Evolutionary conservation across 2,888 invertebrate species (phyloP).

Genomic region (Listrodromus nycthemerus): DNA sequence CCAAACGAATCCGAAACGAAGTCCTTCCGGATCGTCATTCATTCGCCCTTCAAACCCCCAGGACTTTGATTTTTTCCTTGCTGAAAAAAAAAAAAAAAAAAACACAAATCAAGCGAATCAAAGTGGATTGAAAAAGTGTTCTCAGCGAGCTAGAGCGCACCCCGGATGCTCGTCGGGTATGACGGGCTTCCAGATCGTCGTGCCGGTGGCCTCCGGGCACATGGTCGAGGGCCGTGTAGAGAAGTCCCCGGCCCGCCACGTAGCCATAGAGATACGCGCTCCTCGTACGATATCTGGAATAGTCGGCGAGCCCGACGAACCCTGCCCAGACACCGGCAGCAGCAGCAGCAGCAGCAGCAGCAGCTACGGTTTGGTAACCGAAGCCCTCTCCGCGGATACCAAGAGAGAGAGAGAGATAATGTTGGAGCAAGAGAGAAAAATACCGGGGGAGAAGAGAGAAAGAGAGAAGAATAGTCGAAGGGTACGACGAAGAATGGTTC

Average conservation of each 20-base stretch:
- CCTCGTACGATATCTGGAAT: constrained; percentile 53
- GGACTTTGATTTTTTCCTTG: not conserved
- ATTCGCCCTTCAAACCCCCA: not conserved
- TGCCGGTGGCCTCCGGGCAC: constrained; percentile 24
- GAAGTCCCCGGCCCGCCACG: constrained; percentile 15
- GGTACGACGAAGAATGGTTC: constrained; percentile 53
- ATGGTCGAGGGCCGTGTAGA: constrained; percentile 25
- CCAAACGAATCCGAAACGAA: not conserved
- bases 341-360: constrained; percentile 5
- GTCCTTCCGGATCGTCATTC: no score
- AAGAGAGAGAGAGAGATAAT: constrained; percentile 60
- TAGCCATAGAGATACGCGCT: constrained; percentile 31
- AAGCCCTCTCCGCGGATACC: constrained; percentile 65
- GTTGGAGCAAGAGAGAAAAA: constrained; percentile 39
- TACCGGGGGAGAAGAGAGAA: constrained; percentile 7
- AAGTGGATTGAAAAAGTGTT: constrained; percentile 16
- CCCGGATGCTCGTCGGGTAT: constrained; percentile 38
- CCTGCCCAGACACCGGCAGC: constrained; percentile 36
- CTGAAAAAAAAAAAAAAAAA: not conserved
- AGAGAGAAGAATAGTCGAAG: constrained; percentile 49
- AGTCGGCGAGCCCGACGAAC: constrained; percentile 45
- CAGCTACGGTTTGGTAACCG: constrained; percentile 54
- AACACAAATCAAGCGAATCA: not conserved
- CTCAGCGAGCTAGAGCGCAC: constrained; percentile 26
- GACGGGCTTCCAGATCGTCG: constrained; percentile 37